A percentile compares a stretch with the other conserved stretches of the same genome.
Conservation (phyloP, 2,797 vertebrate genomes). For the Psittacula derbiana region DNA sequence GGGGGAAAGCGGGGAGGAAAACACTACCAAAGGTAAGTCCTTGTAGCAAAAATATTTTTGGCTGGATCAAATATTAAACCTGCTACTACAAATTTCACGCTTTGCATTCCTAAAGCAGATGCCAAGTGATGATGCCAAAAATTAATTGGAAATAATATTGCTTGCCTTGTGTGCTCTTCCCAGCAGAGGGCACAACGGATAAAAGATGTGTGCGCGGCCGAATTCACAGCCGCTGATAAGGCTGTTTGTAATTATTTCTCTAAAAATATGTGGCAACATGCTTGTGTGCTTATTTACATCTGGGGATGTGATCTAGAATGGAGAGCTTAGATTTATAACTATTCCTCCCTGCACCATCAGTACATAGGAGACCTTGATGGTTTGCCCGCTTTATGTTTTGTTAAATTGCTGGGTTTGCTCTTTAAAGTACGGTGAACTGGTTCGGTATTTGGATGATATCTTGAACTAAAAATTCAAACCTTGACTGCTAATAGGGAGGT, state of each 20-base stretch:
- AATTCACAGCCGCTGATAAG: conserved; percentile 45
- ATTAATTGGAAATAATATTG: conserved; percentile 72
- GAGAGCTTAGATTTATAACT: conserved; percentile 70
- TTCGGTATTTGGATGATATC: conserved; percentile 25
- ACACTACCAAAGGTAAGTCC: conserved; percentile 79
- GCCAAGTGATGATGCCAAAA: conserved; percentile 76
- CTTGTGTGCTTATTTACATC: conserved; percentile 71
- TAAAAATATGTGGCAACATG: conserved; percentile 75
- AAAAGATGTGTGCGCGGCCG: conserved; percentile 35
- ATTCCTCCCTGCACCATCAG: not conserved
- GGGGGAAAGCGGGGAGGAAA: conserved; percentile 10
- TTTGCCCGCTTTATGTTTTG: conserved; percentile 5
- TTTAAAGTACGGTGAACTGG: conserved; percentile 50
- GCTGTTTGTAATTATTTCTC: conserved; percentile 65
- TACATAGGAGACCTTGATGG: not conserved
- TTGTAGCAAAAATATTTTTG: conserved; percentile 78
- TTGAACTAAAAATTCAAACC: conserved; percentile 50
- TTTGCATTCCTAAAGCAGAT: conserved; percentile 77
- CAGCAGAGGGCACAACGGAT: conserved; percentile 81
- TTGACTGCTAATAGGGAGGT: not conserved
- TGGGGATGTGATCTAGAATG: conserved; percentile 74
- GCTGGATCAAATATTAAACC: conserved; percentile 82
- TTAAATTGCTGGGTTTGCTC: conserved; percentile 66
- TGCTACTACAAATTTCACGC: conserved; percentile 84
- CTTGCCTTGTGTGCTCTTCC: conserved; percentile 68